A percentile compares a stretch with the other conserved stretches of the same genome.
Conservation (phyloP, 2,113 vertebrate genomes). For the Trogon melanurus region DNA sequence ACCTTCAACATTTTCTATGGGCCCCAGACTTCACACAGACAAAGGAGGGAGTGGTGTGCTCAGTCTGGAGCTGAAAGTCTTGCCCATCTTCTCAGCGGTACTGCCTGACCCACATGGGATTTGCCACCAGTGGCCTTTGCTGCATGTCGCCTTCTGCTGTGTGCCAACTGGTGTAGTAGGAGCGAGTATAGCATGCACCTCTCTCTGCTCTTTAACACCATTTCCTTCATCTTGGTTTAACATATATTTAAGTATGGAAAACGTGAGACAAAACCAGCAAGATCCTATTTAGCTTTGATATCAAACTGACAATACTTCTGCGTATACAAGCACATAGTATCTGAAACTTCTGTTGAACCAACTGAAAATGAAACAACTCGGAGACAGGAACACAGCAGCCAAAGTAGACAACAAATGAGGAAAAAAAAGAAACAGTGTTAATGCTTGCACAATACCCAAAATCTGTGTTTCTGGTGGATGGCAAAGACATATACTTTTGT, state of each 20-base stretch:
- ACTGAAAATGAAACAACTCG: background rate
- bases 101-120: background rate
- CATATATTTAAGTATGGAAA: background rate
- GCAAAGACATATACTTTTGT: background rate
- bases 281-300: background rate
- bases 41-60: background rate
- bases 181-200: accelerated
- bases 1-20: background rate
- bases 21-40: background rate
- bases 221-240: background rate
- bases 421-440: background rate
- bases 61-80: background rate
- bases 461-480: background rate
- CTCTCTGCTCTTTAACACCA: background rate
- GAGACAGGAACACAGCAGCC: background rate
- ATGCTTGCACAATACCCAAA: background rate
- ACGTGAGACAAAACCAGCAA: background rate
- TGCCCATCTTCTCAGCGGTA: background rate
- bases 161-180: accelerated
- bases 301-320: background rate
- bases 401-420: background rate
- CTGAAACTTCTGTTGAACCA: background rate
- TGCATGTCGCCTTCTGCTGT: background rate
- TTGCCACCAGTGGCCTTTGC: background rate
- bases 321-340: background rate